Base-by-base conservation (phyloP, 1,140 invertebrate genomes). In the Drosophila persimilis region DNA sequence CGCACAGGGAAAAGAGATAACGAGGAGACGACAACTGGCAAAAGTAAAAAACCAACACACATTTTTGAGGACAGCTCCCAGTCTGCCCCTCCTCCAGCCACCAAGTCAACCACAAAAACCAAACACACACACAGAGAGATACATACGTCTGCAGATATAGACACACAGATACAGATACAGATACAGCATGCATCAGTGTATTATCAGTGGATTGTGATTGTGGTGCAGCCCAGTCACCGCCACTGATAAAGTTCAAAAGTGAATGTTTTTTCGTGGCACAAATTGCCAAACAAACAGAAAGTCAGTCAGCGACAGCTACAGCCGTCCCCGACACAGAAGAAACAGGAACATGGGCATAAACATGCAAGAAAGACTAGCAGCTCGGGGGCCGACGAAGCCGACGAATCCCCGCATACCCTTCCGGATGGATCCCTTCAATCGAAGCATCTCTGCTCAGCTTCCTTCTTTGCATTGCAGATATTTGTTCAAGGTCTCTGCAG, bases 181-280 rank as follows among this genome's bases (percentile, higher is more conserved):
- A 11, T 13, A 35, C 31, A 11, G 31, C 3, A 11, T 35, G 31
- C 31, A 56, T 60, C 35, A 62, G 69, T 66, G 69, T 57, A 67
- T 76, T 76, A 76, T 76, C 62, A 58, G 57, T 66, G 70, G 44
- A 73, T 77, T 63, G 73, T 59, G 45, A 35, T 35, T 35, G 31
- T 11, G 31, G 31, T 35, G 31, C 24, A 26, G 24, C 24, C 24
- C 24, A 26, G 4, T 59, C 51, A 43, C 43, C 39, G 62, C 56
- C 67, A 52, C 67, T 74, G 74, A 80, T 86, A 86, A 86, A 86
- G 81, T 78, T 86, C 65, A 86, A 81, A 86, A 86, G 81, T 86
- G 74, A 86, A 78, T 81, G 77, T 81, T 81, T 86, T 86, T 86
- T 86, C 81, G 81, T 81, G 86, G 77, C 77, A 72, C 81, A 86